phyloP scores from a whole-genome alignment of 2,113 vertebrate species.

The Alligator sinensis region DNA sequence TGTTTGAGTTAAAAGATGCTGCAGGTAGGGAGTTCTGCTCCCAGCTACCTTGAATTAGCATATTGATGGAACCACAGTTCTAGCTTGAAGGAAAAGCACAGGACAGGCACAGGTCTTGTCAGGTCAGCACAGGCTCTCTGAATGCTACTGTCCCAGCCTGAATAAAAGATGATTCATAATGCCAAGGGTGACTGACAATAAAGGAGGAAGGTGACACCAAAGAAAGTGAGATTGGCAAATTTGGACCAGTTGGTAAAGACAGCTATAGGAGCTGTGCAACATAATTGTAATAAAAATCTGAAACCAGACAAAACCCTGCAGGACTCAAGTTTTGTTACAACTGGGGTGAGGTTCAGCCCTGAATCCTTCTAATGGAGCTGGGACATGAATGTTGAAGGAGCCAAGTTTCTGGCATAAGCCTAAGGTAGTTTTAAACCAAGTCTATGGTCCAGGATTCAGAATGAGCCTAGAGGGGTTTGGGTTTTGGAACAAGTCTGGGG shows the following conservation, averaged over 20 bases:
- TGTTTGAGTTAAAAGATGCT: constrained; percentile 66
- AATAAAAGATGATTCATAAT: not conserved
- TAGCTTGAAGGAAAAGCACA: constrained; percentile 29
- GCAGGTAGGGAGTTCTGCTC: constrained; percentile 60
- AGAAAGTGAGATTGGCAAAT: not conserved
- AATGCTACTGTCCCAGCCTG: not conserved
- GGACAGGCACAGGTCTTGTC: not conserved
- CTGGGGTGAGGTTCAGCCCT: not conserved
- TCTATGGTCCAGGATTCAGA: not conserved
- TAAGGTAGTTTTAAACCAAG: not conserved
- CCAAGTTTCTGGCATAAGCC: not conserved
- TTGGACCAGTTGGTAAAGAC: not conserved
- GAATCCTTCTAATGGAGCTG: not conserved
- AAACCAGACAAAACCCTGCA: not conserved
- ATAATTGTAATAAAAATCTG: not conserved
- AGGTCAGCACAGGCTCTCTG: not conserved
- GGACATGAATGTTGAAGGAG: not conserved
- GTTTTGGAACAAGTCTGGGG: not conserved
- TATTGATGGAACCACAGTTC: constrained; percentile 52
- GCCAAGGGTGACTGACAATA: not conserved
- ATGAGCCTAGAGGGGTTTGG: not conserved
- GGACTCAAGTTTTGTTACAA: not conserved
- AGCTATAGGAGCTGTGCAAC: not conserved
- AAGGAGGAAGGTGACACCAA: not conserved
- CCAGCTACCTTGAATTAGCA: constrained; percentile 65